A percentile compares a stretch with the other conserved stretches of the same genome.
Evolutionary conservation across 37 sponge, comb jelly and placozoan genomes (phyloP).

Genomic region (Agelas oroides): DNA sequence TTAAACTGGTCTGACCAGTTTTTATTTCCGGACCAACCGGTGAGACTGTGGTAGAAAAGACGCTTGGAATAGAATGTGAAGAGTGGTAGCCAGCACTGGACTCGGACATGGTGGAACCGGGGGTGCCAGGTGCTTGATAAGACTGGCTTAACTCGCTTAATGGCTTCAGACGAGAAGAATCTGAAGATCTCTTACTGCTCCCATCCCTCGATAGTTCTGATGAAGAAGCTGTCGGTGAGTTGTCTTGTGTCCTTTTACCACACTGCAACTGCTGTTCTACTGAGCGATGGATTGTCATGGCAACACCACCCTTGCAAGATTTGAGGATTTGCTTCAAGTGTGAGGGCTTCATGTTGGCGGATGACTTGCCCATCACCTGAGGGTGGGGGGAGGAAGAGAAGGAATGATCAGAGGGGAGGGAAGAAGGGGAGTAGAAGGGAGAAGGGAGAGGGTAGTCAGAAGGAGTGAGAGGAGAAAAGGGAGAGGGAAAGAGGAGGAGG

Average conservation of each 20-base stretch:
- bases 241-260: not conserved
- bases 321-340: constrained; percentile 55
- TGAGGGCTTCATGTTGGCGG: constrained; percentile 51
- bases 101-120: constrained; percentile 45
- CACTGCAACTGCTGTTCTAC: not conserved
- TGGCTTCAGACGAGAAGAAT: not conserved
- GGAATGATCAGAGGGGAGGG: no score
- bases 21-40: constrained; percentile 14
- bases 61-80: constrained; percentile 51
- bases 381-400: not conserved
- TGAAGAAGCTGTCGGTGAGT: not conserved
- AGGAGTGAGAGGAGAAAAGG: not conserved
- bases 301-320: constrained; percentile 41
- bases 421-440: not conserved
- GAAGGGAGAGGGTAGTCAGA: not conserved
- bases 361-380: constrained; percentile 57
- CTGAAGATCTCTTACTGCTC: not conserved
- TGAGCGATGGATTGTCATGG: constrained; percentile 42
- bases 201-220: not conserved
- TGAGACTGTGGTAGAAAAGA: constrained; percentile 20
- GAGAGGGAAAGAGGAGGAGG: not conserved
- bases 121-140: constrained; percentile 35
- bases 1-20: constrained; percentile 27
- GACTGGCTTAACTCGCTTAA: constrained; percentile 11
- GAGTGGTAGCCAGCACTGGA: constrained; percentile 59